A percentile compares a stretch with the other conserved stretches of the same genome.
These are phyloP conservation scores for Chelon labrosus DNA, from an alignment of 2,797 vertebrate genomes.

Conservation along the genomic window DNA sequence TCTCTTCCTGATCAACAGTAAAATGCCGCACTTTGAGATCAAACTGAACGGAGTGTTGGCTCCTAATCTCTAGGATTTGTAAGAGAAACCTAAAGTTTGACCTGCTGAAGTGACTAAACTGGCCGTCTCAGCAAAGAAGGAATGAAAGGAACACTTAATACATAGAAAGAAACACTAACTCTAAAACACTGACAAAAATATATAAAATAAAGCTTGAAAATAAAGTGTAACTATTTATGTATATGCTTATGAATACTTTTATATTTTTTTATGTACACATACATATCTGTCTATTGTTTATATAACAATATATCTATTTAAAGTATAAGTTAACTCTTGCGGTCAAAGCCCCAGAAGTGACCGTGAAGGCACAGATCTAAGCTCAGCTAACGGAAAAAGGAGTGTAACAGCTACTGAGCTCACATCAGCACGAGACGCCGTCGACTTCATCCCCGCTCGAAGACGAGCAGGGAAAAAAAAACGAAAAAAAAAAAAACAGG, in stretches of 20 bases:
- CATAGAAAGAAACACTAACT: slow-evolving; percentile 44
- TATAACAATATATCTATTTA: slow-evolving; percentile 83
- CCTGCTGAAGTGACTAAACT: slow-evolving; percentile 53
- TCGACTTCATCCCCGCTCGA: slow-evolving; percentile 43
- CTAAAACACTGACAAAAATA: slow-evolving; percentile 77
- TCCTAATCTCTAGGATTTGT: slow-evolving; percentile 23
- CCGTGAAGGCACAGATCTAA: slow-evolving; percentile 55
- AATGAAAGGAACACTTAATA: slow-evolving; percentile 73
- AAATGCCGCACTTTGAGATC: slow-evolving; percentile 15
- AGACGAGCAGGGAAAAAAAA: slow-evolving; percentile 9
- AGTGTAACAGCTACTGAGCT: slow-evolving; percentile 37
- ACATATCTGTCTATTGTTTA: slow-evolving; percentile 77
- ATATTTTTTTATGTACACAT: slow-evolving; percentile 82
- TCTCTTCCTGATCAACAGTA: slow-evolving; percentile 43
- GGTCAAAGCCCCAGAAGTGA: slow-evolving; percentile 49
- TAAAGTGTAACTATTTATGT: slow-evolving; percentile 84
- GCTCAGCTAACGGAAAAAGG: slow-evolving; percentile 37
- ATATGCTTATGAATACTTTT: slow-evolving; percentile 83
- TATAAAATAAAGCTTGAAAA: slow-evolving; percentile 85
- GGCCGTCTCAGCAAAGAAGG: slow-evolving; percentile 49
- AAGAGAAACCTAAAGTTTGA: slow-evolving; percentile 25
- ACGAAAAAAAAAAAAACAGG: slow-evolving; percentile 6
- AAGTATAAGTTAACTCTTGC: slow-evolving; percentile 77
- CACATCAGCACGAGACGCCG: slow-evolving; percentile 37
- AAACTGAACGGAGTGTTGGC: slow-evolving; percentile 22